Conservation (phyloP, 2,797 vertebrate genomes). For the Chrysocyon brachyurus region DNA sequence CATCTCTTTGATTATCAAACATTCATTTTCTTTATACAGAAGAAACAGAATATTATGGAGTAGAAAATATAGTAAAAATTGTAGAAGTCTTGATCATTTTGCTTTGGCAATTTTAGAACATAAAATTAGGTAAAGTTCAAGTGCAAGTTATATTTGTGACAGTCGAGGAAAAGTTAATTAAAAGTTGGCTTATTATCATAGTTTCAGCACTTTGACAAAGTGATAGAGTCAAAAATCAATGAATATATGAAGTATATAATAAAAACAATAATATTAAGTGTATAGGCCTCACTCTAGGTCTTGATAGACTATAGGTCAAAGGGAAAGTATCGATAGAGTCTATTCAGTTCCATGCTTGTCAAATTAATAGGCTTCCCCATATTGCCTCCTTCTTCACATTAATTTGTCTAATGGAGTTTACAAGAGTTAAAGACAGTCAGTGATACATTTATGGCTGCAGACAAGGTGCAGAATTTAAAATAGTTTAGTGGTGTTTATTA, state of each 20-base stretch:
- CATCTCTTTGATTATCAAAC: background rate
- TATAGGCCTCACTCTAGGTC: background rate
- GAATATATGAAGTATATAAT: background rate
- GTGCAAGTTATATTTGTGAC: background rate
- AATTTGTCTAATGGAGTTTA: background rate
- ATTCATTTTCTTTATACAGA: background rate
- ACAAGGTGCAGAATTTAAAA: background rate
- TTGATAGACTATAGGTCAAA: background rate
- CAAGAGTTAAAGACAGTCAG: background rate
- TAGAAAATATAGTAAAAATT: background rate
- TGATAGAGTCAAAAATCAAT: background rate
- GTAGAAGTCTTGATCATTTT: background rate
- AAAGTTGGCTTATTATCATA: background rate
- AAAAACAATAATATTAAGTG: background rate
- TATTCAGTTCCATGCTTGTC: background rate
- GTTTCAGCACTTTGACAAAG: background rate
- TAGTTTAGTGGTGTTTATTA: background rate
- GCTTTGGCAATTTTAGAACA: conserved; percentile 21
- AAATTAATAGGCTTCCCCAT: background rate
- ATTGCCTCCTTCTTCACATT: background rate
- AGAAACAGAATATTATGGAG: background rate
- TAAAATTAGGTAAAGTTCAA: conserved; percentile 15
- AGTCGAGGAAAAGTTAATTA: background rate
- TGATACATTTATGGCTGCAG: background rate
- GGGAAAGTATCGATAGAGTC: background rate